These are phyloP conservation scores for Sparus aurata DNA, from an alignment of 2,797 vertebrate species.

Conservation along the genomic window DNA sequence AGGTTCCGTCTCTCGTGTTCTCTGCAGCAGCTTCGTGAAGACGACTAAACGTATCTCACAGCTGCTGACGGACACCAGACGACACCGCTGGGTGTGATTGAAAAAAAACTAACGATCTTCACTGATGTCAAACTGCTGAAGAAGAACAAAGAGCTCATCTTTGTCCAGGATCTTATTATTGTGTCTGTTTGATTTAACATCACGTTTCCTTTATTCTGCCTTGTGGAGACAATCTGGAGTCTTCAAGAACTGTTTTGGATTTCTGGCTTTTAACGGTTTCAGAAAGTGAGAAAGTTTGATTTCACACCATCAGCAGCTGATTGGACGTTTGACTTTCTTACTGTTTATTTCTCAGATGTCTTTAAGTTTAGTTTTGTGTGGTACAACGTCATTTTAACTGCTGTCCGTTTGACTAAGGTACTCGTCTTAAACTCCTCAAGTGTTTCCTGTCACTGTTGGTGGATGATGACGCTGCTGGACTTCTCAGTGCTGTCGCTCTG, in stretches of 20 bases:
- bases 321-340: background rate
- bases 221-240: background rate
- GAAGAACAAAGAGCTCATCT: constrained; percentile 25
- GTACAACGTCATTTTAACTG: constrained; percentile 36
- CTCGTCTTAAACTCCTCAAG: background rate
- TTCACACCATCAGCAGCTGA: background rate
- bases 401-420: constrained; percentile 29
- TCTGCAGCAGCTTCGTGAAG: constrained; percentile 1
- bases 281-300: background rate
- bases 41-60: too few relatives aligned
- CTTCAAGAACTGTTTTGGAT: background rate
- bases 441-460: background rate
- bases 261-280: background rate
- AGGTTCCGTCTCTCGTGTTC: background rate
- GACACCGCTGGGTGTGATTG: too few relatives aligned
- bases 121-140: constrained; percentile 8
- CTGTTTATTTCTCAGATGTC: background rate
- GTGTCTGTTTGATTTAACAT: background rate
- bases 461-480: constrained; percentile 6
- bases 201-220: background rate
- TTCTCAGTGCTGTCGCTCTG: background rate
- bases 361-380: background rate
- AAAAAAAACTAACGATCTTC: constrained; percentile 5
- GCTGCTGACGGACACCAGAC: background rate
- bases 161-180: background rate